A percentile compares a stretch with the other conserved stretches of the same genome.
phyloP scores from a whole-genome alignment of 1,140 invertebrate species.

The Bombus pascuorum region DNA sequence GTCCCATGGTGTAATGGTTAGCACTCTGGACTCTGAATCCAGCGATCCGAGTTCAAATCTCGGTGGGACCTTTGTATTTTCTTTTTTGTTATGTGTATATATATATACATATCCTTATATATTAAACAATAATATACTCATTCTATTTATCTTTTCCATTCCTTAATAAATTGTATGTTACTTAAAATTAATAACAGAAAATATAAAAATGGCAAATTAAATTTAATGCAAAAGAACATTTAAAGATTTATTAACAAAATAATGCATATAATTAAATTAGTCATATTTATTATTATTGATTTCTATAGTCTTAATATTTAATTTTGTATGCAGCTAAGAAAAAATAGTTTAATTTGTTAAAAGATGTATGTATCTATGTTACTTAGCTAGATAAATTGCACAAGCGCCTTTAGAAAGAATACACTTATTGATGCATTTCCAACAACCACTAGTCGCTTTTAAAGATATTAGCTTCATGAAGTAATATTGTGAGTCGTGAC shows the following conservation, averaged over 20 bases:
- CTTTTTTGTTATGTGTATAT: constrained; percentile 13
- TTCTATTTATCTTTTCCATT: not conserved
- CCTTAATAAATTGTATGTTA: not conserved
- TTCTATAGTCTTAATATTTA: not conserved
- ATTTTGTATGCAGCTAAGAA: not conserved
- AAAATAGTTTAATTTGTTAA: not conserved
- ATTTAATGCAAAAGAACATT: not conserved
- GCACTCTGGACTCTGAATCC: constrained; percentile 90
- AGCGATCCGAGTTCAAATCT: constrained; percentile 87
- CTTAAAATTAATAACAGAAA: not conserved
- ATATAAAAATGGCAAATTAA: not conserved
- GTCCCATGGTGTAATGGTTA: constrained; percentile 84
- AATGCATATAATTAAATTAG: not conserved
- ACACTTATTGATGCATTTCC: not conserved
- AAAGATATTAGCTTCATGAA: not conserved
- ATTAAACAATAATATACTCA: not conserved
- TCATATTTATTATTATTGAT: not conserved
- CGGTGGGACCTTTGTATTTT: constrained; percentile 76
- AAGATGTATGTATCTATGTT: not conserved
- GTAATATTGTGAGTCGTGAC: not conserved
- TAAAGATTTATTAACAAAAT: not conserved
- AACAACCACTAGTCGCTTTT: not conserved
- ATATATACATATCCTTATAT: not conserved
- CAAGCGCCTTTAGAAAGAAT: not conserved
- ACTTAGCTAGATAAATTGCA: not conserved